These are phyloP conservation scores for Stenotaenia linearis DNA, from an alignment of 2,888 invertebrate species.

Conservation along the genomic window DNA sequence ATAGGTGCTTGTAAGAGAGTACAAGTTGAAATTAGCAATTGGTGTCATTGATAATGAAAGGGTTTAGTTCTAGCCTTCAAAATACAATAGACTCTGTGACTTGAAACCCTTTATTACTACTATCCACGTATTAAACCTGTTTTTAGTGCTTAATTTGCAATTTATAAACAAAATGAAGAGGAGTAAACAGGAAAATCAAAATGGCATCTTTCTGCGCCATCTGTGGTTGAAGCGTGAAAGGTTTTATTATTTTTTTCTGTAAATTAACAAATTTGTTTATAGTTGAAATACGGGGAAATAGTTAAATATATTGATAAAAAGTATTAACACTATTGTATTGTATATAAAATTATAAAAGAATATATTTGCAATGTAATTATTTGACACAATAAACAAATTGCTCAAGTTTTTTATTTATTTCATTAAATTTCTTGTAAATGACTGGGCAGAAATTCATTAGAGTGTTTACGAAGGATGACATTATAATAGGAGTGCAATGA, in stretches of 20 bases:
- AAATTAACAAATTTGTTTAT: background rate
- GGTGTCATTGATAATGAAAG: constrained; percentile 23
- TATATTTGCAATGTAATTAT: constrained; percentile 14
- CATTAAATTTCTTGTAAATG: background rate
- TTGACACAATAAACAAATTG: constrained; percentile 24
- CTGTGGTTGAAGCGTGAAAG: background rate
- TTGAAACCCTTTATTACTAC: background rate
- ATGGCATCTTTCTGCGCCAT: background rate
- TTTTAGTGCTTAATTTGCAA: background rate
- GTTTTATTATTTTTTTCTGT: too few species aligned
- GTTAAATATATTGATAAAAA: background rate
- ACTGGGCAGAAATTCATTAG: background rate
- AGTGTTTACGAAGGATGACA: background rate
- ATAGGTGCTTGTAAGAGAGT: background rate
- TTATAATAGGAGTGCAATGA: too few species aligned
- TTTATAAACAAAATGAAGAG: background rate
- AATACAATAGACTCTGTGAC: background rate
- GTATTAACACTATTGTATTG: background rate
- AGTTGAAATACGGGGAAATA: background rate
- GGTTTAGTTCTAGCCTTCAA: constrained; percentile 1
- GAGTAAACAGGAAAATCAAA: too few species aligned
- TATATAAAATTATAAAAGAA: constrained; percentile 5
- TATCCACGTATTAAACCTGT: background rate
- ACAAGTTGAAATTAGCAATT: background rate
- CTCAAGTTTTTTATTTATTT: constrained; percentile 6